Evolutionary conservation across 2,797 vertebrate species (phyloP), one percentile per base, ranked within the genome.

Genomic region (Dryobates pubescens): DNA sequence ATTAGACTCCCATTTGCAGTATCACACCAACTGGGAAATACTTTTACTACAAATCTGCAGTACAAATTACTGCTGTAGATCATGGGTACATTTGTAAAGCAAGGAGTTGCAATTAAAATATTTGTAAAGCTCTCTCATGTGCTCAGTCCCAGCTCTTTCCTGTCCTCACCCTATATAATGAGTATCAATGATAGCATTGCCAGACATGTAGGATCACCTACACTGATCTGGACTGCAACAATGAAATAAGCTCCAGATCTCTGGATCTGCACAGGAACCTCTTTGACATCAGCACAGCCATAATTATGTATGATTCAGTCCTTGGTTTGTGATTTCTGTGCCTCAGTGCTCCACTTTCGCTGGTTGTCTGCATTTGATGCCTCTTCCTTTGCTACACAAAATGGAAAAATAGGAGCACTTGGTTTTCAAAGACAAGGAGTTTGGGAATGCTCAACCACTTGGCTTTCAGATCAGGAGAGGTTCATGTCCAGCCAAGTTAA

Each of bases 221-320:
- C 43, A 6, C 6, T 4, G 57, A 0, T 23, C 59, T 0, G 0
- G 20, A 56, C 14, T 0, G 1, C 2, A 58, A 19, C 3, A 10
- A 6, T 27, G 57, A 73, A 54, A 58, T 26, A 4, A 68, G 18
- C 20, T 59, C 57, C 53, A 53, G 54, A 63, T 71, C 49, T 56
- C 59, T 36, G 49, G 27, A 3, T 34, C 27, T 85, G 83, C 58
- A 51, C 9, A 22, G 51, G 47, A 30, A 7, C 16, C 32, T 26
- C 26, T 65, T 19, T 43, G 73, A 45, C 26, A n/a, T 58, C 56
- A 73, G 72, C 51, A 17, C 59, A 62, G 41, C 12, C 54, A 36
- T 32, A 41, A 30, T 24, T 43, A 43, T 17, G 41, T 29, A 22
- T 0, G 4, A 23, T 6, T 49, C 38, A 41, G 26, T 9, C 36